Evolutionary conservation across 2,888 invertebrate genomes (phyloP), one percentile per base, ranked within the genome.

Genomic region (Dexiosoma caninum): DNA sequence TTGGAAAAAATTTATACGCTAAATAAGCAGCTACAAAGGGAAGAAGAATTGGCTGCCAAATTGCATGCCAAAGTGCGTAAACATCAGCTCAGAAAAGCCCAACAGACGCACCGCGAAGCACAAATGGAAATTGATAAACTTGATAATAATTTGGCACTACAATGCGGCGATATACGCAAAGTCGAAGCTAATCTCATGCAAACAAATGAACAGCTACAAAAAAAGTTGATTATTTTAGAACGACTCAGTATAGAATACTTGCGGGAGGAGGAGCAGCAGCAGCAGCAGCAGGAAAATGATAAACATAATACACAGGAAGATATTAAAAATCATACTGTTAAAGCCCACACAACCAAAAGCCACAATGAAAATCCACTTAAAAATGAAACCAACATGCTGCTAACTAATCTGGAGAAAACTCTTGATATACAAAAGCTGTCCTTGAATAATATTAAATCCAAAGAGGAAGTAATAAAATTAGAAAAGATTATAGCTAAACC

Each of bases 1-100:
- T 91, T 95, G 85, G 95, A 95, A 85, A 94, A 93, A 88, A 92
- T 95, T 59, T 92, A 94, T 23, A 93, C 93, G 66, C 91, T 95
- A 27, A 95, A 95, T 88, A 94, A 95, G 86, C 92, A 93, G 85
- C 90, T 96, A 74, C 93, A 95, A 75, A 92, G 93, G 74, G 95
- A 95, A 87, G 95, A 95, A 86, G 95, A 95, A 87, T 90, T 93
- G 72, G 91, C 95, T 2, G 93, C 94, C 3, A 91, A 94, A 83
- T 87, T 96, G 42, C 92, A 93, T 35, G 92, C 93, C 2, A 93
- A 93, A 88, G 92, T 93, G 5, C 92, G 93, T 84, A 90, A 93
- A 79, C 93, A 93, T 84, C 89, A 88, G 78, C 84, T 87, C 71
- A 85, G 85, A 44, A 85, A 84, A 59, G 86, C 86, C 19, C 86